Percentiles rank a stretch among this genome's conserved stretches.
Evolutionary conservation across 2,797 vertebrate genomes (phyloP).

Genomic region (Cercopithecus petaurista): DNA sequence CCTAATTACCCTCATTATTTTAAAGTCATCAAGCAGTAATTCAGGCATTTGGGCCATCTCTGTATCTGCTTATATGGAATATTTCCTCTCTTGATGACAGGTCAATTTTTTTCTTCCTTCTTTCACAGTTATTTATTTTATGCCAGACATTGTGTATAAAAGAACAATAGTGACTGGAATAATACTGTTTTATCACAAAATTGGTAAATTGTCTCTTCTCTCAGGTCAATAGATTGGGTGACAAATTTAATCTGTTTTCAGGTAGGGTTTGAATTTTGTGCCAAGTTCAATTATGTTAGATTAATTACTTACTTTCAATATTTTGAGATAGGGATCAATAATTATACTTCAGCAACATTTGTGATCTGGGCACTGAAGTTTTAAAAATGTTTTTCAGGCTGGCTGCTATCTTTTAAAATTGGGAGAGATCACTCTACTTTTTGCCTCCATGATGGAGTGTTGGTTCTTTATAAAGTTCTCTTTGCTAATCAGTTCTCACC

Average conservation of each 20-base stretch:
- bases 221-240: not conserved
- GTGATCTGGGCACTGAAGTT: not conserved
- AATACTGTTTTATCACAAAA: not conserved
- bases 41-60: not conserved
- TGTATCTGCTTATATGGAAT: not conserved
- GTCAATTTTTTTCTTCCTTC: not conserved
- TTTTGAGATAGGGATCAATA: not conserved
- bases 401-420: not conserved
- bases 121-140: not conserved
- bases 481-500: not conserved
- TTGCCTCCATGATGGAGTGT: not conserved
- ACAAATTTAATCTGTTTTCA: not conserved
- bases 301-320: not conserved
- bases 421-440: not conserved
- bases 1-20: not conserved
- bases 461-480: not conserved
- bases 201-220: not conserved
- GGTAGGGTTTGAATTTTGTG: not conserved
- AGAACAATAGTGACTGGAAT: not conserved
- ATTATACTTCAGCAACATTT: not conserved
- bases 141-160: not conserved
- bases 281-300: not conserved
- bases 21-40: not conserved
- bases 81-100: not conserved
- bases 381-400: not conserved